These are phyloP conservation scores for Psettodes erumei DNA, from an alignment of 2,113 vertebrate species.

Conservation along the genomic window DNA sequence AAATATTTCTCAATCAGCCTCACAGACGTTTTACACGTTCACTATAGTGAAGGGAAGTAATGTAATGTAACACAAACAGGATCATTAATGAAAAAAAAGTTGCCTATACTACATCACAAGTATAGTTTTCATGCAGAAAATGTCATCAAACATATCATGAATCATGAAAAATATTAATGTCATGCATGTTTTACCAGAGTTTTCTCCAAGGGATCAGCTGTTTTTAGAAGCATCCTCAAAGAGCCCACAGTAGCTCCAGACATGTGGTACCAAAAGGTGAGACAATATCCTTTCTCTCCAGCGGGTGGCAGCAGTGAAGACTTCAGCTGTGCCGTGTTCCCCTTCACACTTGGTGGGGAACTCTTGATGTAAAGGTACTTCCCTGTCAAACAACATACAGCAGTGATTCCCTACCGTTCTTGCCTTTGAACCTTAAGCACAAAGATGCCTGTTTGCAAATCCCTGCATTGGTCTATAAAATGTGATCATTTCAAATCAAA, in stretches of 20 bases:
- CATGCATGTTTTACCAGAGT: conserved; percentile 64
- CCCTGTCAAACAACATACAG: conserved; percentile 66
- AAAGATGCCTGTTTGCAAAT: background rate
- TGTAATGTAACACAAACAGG: conserved; percentile 5
- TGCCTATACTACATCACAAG: background rate
- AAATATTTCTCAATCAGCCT: conserved; percentile 65
- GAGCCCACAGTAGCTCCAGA: conserved; percentile 79
- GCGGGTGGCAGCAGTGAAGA: conserved; percentile 76
- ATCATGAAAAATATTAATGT: background rate
- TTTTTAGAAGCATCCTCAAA: conserved; percentile 72
- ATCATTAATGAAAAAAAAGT: conserved; percentile 3
- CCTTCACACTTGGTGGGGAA: conserved; percentile 58
- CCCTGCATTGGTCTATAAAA: background rate
- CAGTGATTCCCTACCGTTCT: background rate
- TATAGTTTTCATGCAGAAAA: background rate
- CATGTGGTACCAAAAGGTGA: conserved; percentile 84
- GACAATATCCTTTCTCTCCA: conserved; percentile 79
- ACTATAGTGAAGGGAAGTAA: conserved; percentile 52
- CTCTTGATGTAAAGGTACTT: conserved; percentile 79
- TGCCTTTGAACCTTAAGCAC: background rate
- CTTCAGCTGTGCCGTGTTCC: conserved; percentile 74
- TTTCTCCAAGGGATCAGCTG: conserved; percentile 52
- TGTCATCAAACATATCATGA: background rate
- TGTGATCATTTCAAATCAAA: background rate
- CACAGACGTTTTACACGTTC: conserved; percentile 5